Evolutionary conservation across 2,888 invertebrate species (phyloP).

Genomic region (Clanis bilineata): DNA sequence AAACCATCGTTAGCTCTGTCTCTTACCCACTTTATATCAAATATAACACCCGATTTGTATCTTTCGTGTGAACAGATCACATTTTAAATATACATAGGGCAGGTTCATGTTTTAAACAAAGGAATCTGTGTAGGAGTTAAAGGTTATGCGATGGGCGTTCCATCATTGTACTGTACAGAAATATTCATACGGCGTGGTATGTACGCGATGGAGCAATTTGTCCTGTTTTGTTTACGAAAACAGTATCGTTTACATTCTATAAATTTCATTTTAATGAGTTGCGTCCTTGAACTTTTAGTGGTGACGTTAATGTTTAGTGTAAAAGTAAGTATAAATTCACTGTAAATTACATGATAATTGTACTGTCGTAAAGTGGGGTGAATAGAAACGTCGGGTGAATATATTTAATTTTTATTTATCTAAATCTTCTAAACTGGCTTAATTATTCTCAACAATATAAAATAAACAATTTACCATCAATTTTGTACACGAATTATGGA

Average conservation of each 20-base stretch:
- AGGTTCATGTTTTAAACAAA: conserved; percentile 26
- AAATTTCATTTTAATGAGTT: neutral
- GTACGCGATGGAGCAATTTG: conserved; percentile 12
- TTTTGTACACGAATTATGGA: too few relatives aligned
- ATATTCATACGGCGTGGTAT: conserved; percentile 16
- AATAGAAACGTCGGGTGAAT: too few relatives aligned
- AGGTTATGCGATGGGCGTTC: conserved; percentile 27
- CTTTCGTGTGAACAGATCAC: conserved; percentile 6
- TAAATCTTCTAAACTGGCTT: too few relatives aligned
- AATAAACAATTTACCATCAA: too few relatives aligned
- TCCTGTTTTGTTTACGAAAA: conserved; percentile 9
- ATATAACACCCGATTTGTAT: neutral
- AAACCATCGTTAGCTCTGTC: neutral
- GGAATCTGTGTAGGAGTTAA: conserved; percentile 26
- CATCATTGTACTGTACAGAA: conserved; percentile 17
- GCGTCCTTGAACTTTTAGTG: neutral
- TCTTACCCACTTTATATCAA: neutral
- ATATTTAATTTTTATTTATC: too few relatives aligned
- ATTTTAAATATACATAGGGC: conserved; percentile 4
- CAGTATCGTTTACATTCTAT: neutral
- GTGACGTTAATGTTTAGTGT: too few relatives aligned
- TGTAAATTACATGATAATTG: neutral
- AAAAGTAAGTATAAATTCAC: too few relatives aligned
- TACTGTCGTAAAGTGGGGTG: too few relatives aligned
- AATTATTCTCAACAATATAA: too few relatives aligned